Base-by-base conservation (phyloP, 1,140 invertebrate genomes). In the Micrasema minimum region DNA sequence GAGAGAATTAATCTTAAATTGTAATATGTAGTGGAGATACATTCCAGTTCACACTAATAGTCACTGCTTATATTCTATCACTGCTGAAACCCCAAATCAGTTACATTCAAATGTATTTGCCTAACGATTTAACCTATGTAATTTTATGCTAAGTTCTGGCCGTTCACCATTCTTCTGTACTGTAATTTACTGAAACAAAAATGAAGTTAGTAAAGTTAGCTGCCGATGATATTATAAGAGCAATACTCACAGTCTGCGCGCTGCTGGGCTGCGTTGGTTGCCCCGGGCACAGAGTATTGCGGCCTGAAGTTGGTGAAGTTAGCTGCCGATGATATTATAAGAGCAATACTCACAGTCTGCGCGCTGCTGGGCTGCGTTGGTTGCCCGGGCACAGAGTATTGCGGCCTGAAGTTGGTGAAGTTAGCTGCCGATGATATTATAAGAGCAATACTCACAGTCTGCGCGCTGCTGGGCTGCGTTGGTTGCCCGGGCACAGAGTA, bases 301-400 rank as follows among this genome's bases (percentile, higher is more conserved):
- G 93, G 93, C 84, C 93, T 89, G 84, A 95, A 95, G 81, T 92
- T 93, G 72, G 91, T 90, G 82, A 96, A 95, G 80, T 93, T 95
- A 46, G 92, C 91, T 46, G 91, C 91, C 22, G 90, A n/a, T n/a
- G n/a, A n/a, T n/a, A n/a, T n/a, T n/a, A n/a, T n/a, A n/a, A n/a
- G n/a, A n/a, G n/a, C n/a, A n/a, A n/a, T 26, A 61, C 78, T 79
- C 68, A 84, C 83, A 78, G 79, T 83, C 69, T 81, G 80, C 35
- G 77, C 78, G n/a, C n/a, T n/a, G 69, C 80, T 77, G 77, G 79
- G 70, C 14, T 55, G 51, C 76, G 79, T 69, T 48, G 91, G 90
- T 80, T 94, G 92, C 12, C 93, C 92, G 71, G 93, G 93, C 77
- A 95, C 92, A 71, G 93, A 94, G 87, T 94, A 96, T 87, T 95